These are phyloP conservation scores for Cotesia vestalis DNA, from an alignment of 1,140 invertebrate species.

Conservation along the genomic window DNA sequence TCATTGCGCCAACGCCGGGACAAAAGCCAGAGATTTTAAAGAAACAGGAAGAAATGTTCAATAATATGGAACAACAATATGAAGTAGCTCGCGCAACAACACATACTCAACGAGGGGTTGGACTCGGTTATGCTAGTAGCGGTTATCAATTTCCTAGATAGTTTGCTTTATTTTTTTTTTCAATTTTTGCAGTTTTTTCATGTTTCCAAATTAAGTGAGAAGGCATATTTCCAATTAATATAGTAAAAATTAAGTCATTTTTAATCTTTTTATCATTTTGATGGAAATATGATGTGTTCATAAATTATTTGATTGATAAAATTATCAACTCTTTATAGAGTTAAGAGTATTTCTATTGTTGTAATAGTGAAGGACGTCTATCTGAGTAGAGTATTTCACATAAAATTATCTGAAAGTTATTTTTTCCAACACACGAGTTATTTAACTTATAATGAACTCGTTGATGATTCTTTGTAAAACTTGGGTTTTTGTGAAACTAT, in stretches of 20 bases:
- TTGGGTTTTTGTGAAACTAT: no score
- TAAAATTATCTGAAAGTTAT: no score
- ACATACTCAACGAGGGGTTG: constrained; percentile 92
- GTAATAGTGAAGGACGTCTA: no score
- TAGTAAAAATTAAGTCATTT: constrained; percentile 16
- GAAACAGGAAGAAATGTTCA: constrained; percentile 91
- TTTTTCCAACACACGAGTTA: no score
- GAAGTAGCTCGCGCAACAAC: constrained; percentile 92
- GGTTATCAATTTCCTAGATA: constrained; percentile 64
- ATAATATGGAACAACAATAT: constrained; percentile 92
- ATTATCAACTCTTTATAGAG: no score
- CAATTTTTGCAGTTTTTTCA: neutral
- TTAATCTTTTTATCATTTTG: no score
- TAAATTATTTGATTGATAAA: no score
- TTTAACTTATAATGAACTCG: no score
- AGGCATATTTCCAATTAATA: neutral
- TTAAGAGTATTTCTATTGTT: no score
- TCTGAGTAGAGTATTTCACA: no score
- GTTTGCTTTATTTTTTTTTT: constrained; percentile 29
- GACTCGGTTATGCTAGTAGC: constrained; percentile 78
- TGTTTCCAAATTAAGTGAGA: neutral
- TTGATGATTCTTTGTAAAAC: no score
- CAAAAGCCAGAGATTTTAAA: constrained; percentile 72
- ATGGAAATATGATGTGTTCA: no score
- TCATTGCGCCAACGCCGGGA: constrained; percentile 51